These are phyloP conservation scores for Myzus persicae DNA, from an alignment of 1,140 invertebrate species.

Conservation along the genomic window DNA sequence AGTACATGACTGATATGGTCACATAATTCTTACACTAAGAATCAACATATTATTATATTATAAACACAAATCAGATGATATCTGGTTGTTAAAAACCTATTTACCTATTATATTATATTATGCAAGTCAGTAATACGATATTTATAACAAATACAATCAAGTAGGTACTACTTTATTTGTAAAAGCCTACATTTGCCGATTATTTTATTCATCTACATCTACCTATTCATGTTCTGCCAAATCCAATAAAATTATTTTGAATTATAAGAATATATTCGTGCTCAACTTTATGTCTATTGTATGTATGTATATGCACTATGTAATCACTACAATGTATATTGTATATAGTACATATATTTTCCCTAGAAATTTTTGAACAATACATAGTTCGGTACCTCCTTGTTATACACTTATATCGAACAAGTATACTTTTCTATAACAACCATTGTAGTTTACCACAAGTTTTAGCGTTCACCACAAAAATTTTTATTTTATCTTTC, in stretches of 20 bases:
- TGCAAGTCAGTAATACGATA: no score
- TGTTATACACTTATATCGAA: not conserved
- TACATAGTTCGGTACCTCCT: not conserved
- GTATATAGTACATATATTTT: not conserved
- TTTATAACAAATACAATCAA: no score
- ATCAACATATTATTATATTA: no score
- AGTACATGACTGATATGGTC: no score
- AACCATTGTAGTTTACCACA: not conserved
- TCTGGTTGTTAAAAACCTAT: no score
- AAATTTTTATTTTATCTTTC: not conserved
- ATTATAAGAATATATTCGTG: not conserved
- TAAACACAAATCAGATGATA: no score
- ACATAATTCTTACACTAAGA: no score
- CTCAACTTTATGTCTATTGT: not conserved
- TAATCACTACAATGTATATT: not conserved
- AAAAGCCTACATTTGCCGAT: no score
- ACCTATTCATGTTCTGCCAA: no score
- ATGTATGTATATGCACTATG: not conserved
- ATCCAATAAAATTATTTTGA: not conserved
- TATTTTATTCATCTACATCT: no score
- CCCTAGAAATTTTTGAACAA: not conserved
- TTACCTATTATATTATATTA: no score
- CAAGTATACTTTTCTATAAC: not conserved
- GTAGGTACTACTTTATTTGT: no score
- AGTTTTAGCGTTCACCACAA: not conserved